Base-by-base conservation (phyloP, 2,797 vertebrate genomes). In the Halcyon smyrnensis region DNA sequence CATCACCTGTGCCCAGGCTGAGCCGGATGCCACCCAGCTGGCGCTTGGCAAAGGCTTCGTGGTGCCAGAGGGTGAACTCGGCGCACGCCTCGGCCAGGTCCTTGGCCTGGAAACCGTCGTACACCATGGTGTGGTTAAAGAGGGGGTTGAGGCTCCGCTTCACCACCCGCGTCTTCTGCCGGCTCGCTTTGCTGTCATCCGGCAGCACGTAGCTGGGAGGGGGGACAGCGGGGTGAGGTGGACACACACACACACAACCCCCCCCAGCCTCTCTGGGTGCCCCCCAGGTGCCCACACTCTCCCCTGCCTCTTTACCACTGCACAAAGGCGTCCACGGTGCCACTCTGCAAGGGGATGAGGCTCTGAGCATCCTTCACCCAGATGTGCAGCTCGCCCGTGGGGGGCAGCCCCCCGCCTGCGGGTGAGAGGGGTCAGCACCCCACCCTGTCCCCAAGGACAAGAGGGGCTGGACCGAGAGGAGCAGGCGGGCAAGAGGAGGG, bases 121-220 rank as follows among this genome's bases (percentile, higher is more conserved):
- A 99, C 63, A 99, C 99, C 99, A 99, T 99, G 90, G 99, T 99
- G 98, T 99, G 99, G 97, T 99, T 99, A 95, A 99, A 99, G 45
- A 98, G 94, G 0, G 99, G 99, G 96, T 98, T 99, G 94, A 99
- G 95, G 81, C 98, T 98, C 79, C 96, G 97, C 80, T 98, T 98
- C 32, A 99, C 98, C 87, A 99, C 97, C 36, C 99, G 98, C 0
- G 99, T 99, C 95, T 98, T 98, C 94, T 99, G 99, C 51, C 99
- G 98, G 84, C 99, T 99, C 19, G 98, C 97, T 24, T 98, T 98
- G 95, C 98, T 99, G 71, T 99, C 98, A 16, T 99, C 99, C 0
- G 99, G 99, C 48, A 99, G 98, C 64, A 99, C 99, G 32, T 98
- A 99, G 98, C 99, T 99, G 95, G 54, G 67, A 13, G 41, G 41